Evolutionary conservation across 64 coral and sea anemone genomes (phyloP).

Genomic region (Stichodactyla helianthus): DNA sequence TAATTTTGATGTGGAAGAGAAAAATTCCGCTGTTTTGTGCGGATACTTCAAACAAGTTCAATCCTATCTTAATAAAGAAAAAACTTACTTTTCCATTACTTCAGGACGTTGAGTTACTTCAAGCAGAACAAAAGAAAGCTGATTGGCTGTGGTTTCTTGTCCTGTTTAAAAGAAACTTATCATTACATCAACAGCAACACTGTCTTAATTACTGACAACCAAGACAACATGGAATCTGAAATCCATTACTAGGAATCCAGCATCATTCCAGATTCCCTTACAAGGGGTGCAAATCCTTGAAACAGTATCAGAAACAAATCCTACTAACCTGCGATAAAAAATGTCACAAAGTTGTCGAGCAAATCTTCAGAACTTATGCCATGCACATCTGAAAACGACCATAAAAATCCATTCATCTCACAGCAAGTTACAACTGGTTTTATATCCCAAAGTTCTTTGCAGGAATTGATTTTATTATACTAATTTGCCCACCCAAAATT

Average conservation of each 20-base stretch:
- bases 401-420: not conserved
- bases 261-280: too few relatives aligned
- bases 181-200: not conserved
- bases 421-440: not conserved
- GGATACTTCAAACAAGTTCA: too few relatives aligned
- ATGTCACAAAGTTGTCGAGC: conserved; percentile 25
- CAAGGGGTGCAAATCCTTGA: not conserved
- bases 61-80: not conserved
- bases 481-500: too few relatives aligned
- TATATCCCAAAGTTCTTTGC: not conserved
- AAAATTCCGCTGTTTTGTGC: too few relatives aligned
- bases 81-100: conserved; percentile 6
- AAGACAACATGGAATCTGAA: too few relatives aligned
- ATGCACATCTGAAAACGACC: not conserved
- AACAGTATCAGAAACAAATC: not conserved
- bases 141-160: conserved; percentile 25
- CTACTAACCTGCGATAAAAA: conserved; percentile 16
- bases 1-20: too few relatives aligned
- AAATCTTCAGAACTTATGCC: conserved; percentile 9
- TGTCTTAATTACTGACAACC: too few relatives aligned
- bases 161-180: not conserved
- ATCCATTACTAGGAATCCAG: too few relatives aligned
- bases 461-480: too few relatives aligned
- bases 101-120: conserved; percentile 6
- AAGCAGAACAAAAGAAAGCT: conserved; percentile 4